Evolutionary conservation across 2,888 invertebrate species (phyloP), one percentile per base, ranked within the genome.

Genomic region (Iphiclides podalirius): DNA sequence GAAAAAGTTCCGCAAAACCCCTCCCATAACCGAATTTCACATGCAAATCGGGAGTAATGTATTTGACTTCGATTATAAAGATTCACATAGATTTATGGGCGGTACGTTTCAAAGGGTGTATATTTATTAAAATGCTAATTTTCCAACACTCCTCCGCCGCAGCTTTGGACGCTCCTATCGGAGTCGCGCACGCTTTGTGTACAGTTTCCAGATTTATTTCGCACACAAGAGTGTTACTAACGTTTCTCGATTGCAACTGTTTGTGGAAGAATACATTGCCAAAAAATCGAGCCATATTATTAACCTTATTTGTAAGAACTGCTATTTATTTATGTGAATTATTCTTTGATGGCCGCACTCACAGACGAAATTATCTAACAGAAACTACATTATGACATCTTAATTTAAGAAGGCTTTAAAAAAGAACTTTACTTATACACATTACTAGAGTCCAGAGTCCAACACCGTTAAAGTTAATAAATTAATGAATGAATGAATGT

Each of bases 111-210:
- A 86, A 88, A 86, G 88, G 87, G 88, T 88, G 88, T 87, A 78
- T 88, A 88, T 88, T 88, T 88, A 88, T 88, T 88, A 88, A 88
- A 88, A 88, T 88, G 88, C 88, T 82, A 88, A 88, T 88, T 88
- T 83, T 77, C 77, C 67, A 66, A 65, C 70, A 66, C 78, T 81
- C 74, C 78, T 72, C 79, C 77, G 74, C 83, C 80, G 79, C 81
- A 83, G 82, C 86, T 82, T 84, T 82, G 77, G 72, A 63, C 61
- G 79, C 84, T 50, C 50, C 45, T 88, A 88, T 88, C 88, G 70
- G 80, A 65, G 66, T 69, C 70, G 72, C 75, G 74, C 88, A 88
- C 86, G 85, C 85, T 84, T 82, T 86, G 86, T 86, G 66, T 81
- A 79, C 86, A 70, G 71, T 80, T 75, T 79, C 73, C 74, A 80